These are phyloP conservation scores for Sterrhoptilus dennistouni DNA, from an alignment of 2,113 vertebrate species.

Conservation along the genomic window DNA sequence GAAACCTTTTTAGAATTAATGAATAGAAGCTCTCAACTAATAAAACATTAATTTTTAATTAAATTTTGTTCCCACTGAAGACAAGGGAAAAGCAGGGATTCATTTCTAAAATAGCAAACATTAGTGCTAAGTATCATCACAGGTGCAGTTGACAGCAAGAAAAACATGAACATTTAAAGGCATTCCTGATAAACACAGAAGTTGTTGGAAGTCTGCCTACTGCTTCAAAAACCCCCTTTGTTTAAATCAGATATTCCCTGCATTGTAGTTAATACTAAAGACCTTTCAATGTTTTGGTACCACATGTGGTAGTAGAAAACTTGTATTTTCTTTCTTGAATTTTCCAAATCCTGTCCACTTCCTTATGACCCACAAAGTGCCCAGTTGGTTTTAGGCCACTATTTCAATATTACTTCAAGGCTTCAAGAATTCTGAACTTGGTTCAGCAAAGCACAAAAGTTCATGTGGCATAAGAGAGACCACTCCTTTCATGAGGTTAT, in stretches of 20 bases:
- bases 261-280: background rate
- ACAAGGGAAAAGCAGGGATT: background rate
- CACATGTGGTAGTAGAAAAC: background rate
- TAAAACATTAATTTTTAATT: background rate
- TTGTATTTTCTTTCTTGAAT: background rate
- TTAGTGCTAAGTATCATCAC: background rate
- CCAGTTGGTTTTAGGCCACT: background rate
- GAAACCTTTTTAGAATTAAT: background rate
- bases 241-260: background rate
- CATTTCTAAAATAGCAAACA: background rate
- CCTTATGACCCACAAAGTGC: accelerated
- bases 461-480: background rate
- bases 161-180: background rate
- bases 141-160: background rate
- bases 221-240: background rate
- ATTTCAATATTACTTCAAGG: background rate
- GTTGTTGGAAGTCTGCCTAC: background rate
- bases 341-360: background rate
- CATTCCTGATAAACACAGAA: background rate
- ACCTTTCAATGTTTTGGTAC: background rate
- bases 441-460: background rate
- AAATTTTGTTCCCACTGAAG: background rate
- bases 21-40: background rate
- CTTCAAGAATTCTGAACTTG: background rate
- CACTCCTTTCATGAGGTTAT: background rate